phyloP scores from a whole-genome alignment of 2,888 invertebrate species.

The Melanostoma scalare region DNA sequence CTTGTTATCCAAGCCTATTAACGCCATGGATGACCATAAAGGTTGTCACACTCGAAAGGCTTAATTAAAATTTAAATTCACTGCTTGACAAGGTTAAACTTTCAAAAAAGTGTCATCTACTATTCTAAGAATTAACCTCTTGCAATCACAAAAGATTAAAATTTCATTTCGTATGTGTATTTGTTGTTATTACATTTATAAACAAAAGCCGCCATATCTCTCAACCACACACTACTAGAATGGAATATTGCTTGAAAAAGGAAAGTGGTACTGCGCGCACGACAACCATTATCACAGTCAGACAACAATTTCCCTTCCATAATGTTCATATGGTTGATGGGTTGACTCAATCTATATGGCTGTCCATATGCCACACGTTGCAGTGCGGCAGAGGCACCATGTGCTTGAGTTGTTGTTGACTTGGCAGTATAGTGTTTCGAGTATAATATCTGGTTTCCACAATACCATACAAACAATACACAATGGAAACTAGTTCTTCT shows the following conservation, averaged over 20 bases:
- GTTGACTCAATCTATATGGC: neutral
- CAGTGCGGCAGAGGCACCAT: conserved; percentile 32
- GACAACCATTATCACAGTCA: conserved; percentile 57
- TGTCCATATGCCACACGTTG: conserved; percentile 57
- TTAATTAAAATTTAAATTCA: too few relatives aligned
- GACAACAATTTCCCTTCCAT: conserved; percentile 71
- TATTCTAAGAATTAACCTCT: conserved; percentile 1
- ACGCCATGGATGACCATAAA: conserved; percentile 5
- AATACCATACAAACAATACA: conserved; percentile 5
- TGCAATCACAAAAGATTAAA: conserved; percentile 16
- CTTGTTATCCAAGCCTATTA: neutral
- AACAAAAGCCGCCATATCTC: conserved; percentile 41
- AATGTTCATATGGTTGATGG: conserved; percentile 41
- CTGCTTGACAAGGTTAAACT: too few relatives aligned
- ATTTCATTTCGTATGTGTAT: conserved; percentile 21
- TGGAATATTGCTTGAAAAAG: conserved; percentile 65
- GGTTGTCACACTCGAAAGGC: neutral
- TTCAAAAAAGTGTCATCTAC: too few relatives aligned
- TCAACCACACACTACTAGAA: conserved; percentile 30
- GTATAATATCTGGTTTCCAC: conserved; percentile 51
- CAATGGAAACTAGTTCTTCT: conserved; percentile 63
- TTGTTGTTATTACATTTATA: conserved; percentile 9
- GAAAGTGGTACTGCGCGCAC: conserved; percentile 62
- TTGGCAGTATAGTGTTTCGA: conserved; percentile 35
- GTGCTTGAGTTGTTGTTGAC: conserved; percentile 52